Evolutionary conservation across 2,797 vertebrate species (phyloP).

Genomic region (Pseudochirops cupreus): DNA sequence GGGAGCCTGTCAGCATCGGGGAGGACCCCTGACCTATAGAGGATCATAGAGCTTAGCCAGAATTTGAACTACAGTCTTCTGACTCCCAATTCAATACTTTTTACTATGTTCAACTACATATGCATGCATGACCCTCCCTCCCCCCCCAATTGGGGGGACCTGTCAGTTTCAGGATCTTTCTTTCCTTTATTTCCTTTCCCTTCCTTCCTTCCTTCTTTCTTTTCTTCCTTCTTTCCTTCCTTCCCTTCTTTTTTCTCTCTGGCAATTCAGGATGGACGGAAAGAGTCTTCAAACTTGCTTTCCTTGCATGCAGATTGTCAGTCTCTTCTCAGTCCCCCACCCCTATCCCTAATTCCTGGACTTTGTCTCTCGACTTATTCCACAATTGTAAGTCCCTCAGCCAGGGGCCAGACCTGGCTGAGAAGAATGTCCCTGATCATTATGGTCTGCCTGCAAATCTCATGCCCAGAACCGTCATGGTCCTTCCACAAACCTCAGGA

Average conservation of each 20-base stretch:
- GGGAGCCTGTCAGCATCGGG: neutral
- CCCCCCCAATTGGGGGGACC: neutral
- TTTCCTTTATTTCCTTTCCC: neutral
- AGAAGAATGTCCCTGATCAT: slow-evolving; percentile 73
- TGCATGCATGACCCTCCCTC: too few species aligned
- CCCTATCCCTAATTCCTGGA: neutral
- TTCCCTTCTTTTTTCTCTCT: neutral
- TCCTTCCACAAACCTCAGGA: slow-evolving; percentile 71
- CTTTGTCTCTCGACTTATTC: neutral
- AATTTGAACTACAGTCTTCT: neutral
- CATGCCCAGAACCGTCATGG: slow-evolving; percentile 73
- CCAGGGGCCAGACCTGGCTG: slow-evolving; percentile 38
- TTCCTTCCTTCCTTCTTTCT: neutral
- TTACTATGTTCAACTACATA: neutral
- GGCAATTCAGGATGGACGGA: neutral
- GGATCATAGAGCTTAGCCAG: neutral
- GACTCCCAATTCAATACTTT: neutral
- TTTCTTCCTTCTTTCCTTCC: neutral
- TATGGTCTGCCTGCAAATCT: slow-evolving; percentile 68
- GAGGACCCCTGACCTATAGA: neutral
- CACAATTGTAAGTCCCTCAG: neutral
- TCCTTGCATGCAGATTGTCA: neutral
- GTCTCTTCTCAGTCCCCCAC: neutral
- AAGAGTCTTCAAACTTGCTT: slow-evolving; percentile 5
- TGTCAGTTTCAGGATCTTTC: neutral